These are phyloP conservation scores for Drosophila macrothrix DNA, from an alignment of 2,888 invertebrate species.

Conservation along the genomic window DNA sequence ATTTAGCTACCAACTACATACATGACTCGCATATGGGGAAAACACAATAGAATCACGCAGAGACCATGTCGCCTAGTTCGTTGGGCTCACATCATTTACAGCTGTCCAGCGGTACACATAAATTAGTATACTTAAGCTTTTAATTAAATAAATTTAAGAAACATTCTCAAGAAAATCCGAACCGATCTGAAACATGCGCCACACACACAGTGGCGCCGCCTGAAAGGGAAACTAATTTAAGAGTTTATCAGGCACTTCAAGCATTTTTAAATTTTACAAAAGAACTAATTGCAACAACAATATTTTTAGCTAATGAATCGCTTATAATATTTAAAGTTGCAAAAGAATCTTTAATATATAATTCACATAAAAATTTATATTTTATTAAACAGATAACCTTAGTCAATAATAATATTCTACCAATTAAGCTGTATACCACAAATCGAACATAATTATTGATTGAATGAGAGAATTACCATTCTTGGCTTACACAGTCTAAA, in stretches of 20 bases:
- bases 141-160: constrained; percentile 67
- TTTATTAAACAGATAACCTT: neutral
- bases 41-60: constrained; percentile 26
- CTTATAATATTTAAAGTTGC: neutral
- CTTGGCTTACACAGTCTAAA: too few relatives aligned
- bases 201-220: constrained; percentile 1
- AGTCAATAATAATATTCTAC: neutral
- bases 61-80: constrained; percentile 11
- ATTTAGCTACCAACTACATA: constrained; percentile 8
- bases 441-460: neutral
- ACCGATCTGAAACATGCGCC: constrained; percentile 8
- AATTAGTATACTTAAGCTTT: constrained; percentile 67
- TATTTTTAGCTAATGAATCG: neutral
- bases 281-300: neutral
- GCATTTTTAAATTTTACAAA: neutral
- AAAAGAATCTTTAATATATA: neutral
- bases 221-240: constrained; percentile 2
- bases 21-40: constrained; percentile 25
- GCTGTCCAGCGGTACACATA: constrained; percentile 47
- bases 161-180: constrained; percentile 30
- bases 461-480: neutral
- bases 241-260: neutral
- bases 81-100: constrained; percentile 34
- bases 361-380: neutral
- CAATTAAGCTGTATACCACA: neutral